phyloP scores from a whole-genome alignment of 2,888 invertebrate species.

The Mimumesa dahlbomi region DNA sequence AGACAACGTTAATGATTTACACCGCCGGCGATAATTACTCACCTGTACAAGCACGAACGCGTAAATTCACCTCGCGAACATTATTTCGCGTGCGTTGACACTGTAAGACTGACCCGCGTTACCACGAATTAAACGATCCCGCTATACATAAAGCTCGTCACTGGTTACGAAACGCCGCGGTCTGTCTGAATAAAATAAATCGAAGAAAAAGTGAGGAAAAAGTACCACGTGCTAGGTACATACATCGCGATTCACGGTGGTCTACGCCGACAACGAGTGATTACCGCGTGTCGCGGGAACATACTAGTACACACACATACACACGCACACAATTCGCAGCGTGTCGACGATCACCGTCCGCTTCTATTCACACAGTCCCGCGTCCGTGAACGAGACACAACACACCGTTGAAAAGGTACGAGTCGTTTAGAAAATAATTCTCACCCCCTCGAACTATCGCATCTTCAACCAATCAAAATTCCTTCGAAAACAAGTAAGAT shows the following conservation, averaged over 20 bases:
- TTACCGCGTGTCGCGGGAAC: conserved; percentile 34
- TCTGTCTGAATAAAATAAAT: too few relatives aligned
- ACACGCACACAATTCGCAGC: conserved; percentile 15
- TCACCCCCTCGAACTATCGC: too few relatives aligned
- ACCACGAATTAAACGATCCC: conserved; percentile 46
- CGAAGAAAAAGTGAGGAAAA: conserved; percentile 18
- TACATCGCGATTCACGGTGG: conserved; percentile 43
- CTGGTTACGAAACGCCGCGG: conserved; percentile 4
- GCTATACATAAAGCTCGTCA: conserved; percentile 2
- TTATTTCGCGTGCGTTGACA: not conserved
- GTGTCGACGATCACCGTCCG: conserved; percentile 35
- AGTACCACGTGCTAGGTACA: not conserved
- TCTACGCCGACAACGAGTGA: conserved; percentile 35
- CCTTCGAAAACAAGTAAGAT: too few relatives aligned
- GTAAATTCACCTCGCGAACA: conserved; percentile 21
- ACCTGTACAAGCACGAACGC: conserved; percentile 18
- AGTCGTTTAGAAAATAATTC: too few relatives aligned
- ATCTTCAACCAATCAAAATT: too few relatives aligned
- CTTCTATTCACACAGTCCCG: conserved; percentile 33
- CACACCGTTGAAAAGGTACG: too few relatives aligned
- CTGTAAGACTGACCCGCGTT: conserved; percentile 27
- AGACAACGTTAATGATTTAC: conserved; percentile 41
- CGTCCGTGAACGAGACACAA: too few relatives aligned
- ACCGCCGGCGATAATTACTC: conserved; percentile 48
- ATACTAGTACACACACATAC: conserved; percentile 12